Evolutionary conservation across 1,140 invertebrate genomes (phyloP), one percentile per base, ranked within the genome.

Genomic region (Drosophila bocki): DNA sequence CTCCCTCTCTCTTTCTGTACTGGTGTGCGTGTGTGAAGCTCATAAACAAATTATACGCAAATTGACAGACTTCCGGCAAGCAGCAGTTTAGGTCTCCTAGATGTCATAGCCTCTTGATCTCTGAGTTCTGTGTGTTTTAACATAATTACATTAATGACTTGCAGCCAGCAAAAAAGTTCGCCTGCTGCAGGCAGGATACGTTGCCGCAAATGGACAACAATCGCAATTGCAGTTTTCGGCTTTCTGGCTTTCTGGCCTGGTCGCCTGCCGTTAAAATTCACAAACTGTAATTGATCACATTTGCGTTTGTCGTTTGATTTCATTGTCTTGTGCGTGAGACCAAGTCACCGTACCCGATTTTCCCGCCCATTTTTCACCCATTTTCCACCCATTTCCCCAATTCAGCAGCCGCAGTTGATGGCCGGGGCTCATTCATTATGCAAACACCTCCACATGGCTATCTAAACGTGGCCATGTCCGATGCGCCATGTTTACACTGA

Each of bases 31-130:
- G 67, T 65, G 83, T 62, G 68, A 69, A 72, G 85, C 74, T 88
- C 80, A 80, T 88, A 90, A 90, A 84, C 85, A 88, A 88, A 90
- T 88, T 90, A 90, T 88, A 76, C 85, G 56, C 84, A 88, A 88
- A 84, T 88, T 88, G 78, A 78, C 64, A 78, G 64, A 81, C 78
- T 75, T 88, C 84, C 84, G 78, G 59, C 41, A 57, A 57, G 62
- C 71, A 61, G 63, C 64, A 80, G 72, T 69, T 65, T 58, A 60
- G 68, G 33, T 65, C 63, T 59, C 64, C 48, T 37, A 33, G 50
- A 33, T 60, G 71, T 37, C 26, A 37, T 33, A 45, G 56, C 60
- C 41, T 47, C 47, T n/a, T n/a, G 39, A 56, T 41, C 57, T 39
- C 48, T 15, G 41, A 45, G 45, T 72, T 62, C 75, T 48, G 50